phyloP scores from a whole-genome alignment of 2,888 invertebrate genomes.

The Zygogramma bicolorata region DNA sequence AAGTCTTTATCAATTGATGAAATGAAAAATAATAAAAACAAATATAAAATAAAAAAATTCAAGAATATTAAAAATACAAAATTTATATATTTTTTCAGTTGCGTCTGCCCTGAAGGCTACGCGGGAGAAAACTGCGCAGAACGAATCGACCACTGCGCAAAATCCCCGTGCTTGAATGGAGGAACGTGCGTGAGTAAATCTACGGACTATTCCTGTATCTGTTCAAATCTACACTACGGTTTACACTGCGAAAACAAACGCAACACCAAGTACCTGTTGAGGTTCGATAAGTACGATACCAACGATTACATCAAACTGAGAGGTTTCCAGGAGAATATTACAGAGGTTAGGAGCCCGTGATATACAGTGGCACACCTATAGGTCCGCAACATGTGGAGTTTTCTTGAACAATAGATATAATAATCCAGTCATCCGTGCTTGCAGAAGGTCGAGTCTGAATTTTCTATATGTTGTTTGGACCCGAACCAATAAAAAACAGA shows the following conservation, averaged over 20 bases:
- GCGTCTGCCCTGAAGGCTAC: slow-evolving; percentile 71
- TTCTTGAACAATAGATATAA: no score
- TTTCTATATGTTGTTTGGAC: no score
- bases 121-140: slow-evolving; percentile 68
- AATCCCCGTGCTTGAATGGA: slow-evolving; percentile 63
- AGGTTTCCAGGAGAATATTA: slow-evolving; percentile 67
- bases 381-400: no score
- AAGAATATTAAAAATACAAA: neutral
- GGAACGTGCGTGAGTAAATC: slow-evolving; percentile 63
- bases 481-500: no score
- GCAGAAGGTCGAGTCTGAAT: no score
- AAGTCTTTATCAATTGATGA: no score
- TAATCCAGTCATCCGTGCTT: no score
- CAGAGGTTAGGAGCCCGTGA: slow-evolving; percentile 62
- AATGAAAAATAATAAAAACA: no score
- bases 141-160: slow-evolving; percentile 67
- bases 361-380: neutral
- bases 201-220: slow-evolving; percentile 67
- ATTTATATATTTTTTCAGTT: slow-evolving; percentile 64
- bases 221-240: slow-evolving; percentile 68
- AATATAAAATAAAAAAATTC: no score
- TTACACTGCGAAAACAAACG: slow-evolving; percentile 67
- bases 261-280: slow-evolving; percentile 69
- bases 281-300: slow-evolving; percentile 71
- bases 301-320: slow-evolving; percentile 71